Base-by-base conservation (phyloP, 1,140 invertebrate genomes). In the Danaus plexippus region DNA sequence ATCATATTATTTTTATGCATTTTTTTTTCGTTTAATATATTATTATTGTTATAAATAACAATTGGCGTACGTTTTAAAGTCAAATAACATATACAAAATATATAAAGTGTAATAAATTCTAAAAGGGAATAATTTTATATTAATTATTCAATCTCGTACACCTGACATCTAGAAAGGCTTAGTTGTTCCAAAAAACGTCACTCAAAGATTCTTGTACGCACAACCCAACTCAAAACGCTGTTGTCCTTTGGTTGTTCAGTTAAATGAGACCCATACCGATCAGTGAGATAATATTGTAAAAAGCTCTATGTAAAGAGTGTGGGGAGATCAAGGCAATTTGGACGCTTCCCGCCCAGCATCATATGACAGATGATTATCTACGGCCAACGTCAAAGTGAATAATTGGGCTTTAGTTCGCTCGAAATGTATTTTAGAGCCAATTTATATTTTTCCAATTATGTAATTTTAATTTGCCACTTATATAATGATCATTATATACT, bases 291-390 rank as follows among this genome's bases (percentile, higher is more conserved):
- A 52, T 49, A 41, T 32, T 54, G 55, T 61, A 47, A 48, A 61
- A 63, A 66, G 69, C 48, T 47, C 51, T 56, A 52, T 54, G 52
- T 22, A 60, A 64, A 65, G 63, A 65, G 63, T 60, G 57, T 55
- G 49, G 51, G 63, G 59, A 69, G 79, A 57, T 71, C 77, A 22
- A 32, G 52, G 18, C 57, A 71, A 59, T 56, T 9, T 79, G 78
- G 82, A 50, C 72, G 60, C 57, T 60, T 66, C 66, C 66, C 71
- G 67, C 53, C 63, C 74, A 68, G 67, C 68, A 66, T 77, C 73
- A 69, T 76, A 80, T 85, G 81, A 85, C 80, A 83, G 82, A 85
- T 83, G 78, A 81, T 85, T 83, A 85, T 85, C 80, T 83, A 83
- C 73, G 73, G 65, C 61, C 71, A 63, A 79, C 71, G 82, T 85